Percentiles rank a stretch among this genome's conserved stretches.
phyloP scores from a whole-genome alignment of 1,140 invertebrate species.

The Hycleus phaleratus region DNA sequence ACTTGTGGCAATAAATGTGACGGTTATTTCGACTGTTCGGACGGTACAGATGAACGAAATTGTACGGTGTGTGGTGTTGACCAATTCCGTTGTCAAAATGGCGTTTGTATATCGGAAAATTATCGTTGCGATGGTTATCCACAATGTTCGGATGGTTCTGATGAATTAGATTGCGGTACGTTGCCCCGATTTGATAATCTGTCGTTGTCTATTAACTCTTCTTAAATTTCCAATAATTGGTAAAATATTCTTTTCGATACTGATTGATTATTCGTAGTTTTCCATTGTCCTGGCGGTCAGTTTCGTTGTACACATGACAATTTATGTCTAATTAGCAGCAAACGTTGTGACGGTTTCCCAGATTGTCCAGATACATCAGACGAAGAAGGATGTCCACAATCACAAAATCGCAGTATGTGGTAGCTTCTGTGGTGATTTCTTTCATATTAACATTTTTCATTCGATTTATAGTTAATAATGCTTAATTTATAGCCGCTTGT shows the following conservation, averaged over 20 bases:
- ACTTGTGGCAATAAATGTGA: slow-evolving; percentile 52
- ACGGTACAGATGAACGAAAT: slow-evolving; percentile 47
- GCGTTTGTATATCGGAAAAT: slow-evolving; percentile 44
- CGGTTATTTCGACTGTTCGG: slow-evolving; percentile 43
- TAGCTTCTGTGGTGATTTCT: background rate
- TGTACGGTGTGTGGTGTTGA: slow-evolving; percentile 35
- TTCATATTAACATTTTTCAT: background rate
- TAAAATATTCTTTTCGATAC: too few relatives aligned
- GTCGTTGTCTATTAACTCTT: background rate
- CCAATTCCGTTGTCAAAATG: slow-evolving; percentile 49
- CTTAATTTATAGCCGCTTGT: too few relatives aligned
- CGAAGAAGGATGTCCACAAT: slow-evolving; percentile 40
- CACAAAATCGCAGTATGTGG: background rate
- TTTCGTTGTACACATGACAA: slow-evolving; percentile 53
- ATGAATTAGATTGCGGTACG: slow-evolving; percentile 44
- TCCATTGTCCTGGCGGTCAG: slow-evolving; percentile 47
- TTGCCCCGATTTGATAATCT: background rate
- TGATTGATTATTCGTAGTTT: background rate
- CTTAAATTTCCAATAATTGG: background rate
- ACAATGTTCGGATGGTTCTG: slow-evolving; percentile 47
- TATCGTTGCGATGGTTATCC: slow-evolving; percentile 43
- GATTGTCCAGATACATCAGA: slow-evolving; percentile 49
- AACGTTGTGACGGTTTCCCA: slow-evolving; percentile 41
- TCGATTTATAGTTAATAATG: background rate
- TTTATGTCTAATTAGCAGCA: slow-evolving; percentile 44